Evolutionary conservation across 2,888 invertebrate genomes (phyloP), one percentile per base, ranked within the genome.

Genomic region (Eupsilia transversa): DNA sequence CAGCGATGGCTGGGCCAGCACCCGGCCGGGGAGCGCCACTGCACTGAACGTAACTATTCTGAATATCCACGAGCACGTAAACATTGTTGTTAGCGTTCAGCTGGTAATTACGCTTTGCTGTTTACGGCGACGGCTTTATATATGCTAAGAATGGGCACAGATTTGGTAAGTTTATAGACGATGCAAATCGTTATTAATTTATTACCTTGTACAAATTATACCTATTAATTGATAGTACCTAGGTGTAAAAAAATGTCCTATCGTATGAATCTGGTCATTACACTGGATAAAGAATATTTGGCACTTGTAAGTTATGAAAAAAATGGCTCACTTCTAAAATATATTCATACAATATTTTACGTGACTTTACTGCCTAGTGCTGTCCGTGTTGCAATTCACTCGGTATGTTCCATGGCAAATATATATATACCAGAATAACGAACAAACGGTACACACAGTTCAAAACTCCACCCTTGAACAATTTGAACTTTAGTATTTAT

Each of bases 81-180:
- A 93, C 95, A 95, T 95, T 89, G 82, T 74, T 85, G 87, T 86
- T 70, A 88, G 87, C 87, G 88, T 90, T 90, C 88, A 82, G 80
- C 86, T 86, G 86, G 86, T 91, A 90, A 92, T 92, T 91, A 88
- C 88, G 86, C 86, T 77, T 75, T 86, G 85, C 88, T 91, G 90
- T 91, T 92, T 92, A 90, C 88, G 56, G 30, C 23, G 43, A 66
- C 67, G 71, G 33, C 74, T 87, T 78, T 85, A 83, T 85, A 83
- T 85, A 85, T 43, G 65, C 54, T 43, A 38, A 77, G 54, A n/a
- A 64, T 20, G 54, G 71, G 14, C 85, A 83, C 56, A 83, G 83
- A 83, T 69, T 77, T 49, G 33, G 9, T 74, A 63, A 66, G 14
- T 63, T 65, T 61, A 59, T 69, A 83, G 83, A 82, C 67, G n/a